Base-by-base conservation (phyloP, 1,140 invertebrate species). In the Bombus balteatus region DNA sequence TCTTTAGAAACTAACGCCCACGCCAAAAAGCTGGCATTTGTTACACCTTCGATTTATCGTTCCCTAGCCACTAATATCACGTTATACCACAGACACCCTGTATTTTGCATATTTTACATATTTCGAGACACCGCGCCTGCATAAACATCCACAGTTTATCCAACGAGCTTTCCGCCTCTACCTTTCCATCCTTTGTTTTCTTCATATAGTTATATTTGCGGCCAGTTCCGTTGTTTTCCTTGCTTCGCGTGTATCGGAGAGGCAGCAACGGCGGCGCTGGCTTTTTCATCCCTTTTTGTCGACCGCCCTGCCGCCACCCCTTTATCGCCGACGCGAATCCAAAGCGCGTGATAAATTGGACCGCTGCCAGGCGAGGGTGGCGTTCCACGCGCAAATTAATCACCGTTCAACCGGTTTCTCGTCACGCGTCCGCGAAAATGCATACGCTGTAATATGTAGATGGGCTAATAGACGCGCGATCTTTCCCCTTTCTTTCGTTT, bases 201-300 rank as follows among this genome's bases (percentile, higher is more conserved):
- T 72, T 72, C 6, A 3, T 41, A n/a, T n/a, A 39, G 39, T 43
- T 72, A 66, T 66, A n/a, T 62, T 62, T n/a, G 59, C 59, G 28
- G 25, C 57, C 2, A 8, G 65, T 34, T 66, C 65, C 6, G 15
- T 41, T 47, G 41, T 62, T 57, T 34, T 81, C 28, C 13, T 53
- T 47, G n/a, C 41, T 10, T 53, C 18, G 39, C 39, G 18, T 32
- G 39, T 78, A 34, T 77, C 75, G 13, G 13, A 28, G 75, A 2
- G 32, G 25, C 28, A 34, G 15, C 57, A 8, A 13, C 28, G 32
- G 9, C 37, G 25, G 9, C 37, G 25, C 2, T 39, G n/a, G n/a
- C 75, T 80, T 88, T 88, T 87, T 80, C 79, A 68, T 32, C 70
- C 65, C 59, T 83, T 77, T 73, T 62, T 77, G 39, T 73, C 57